phyloP scores from a whole-genome alignment of 2,113 vertebrate genomes.

The Tupaia tana region DNA sequence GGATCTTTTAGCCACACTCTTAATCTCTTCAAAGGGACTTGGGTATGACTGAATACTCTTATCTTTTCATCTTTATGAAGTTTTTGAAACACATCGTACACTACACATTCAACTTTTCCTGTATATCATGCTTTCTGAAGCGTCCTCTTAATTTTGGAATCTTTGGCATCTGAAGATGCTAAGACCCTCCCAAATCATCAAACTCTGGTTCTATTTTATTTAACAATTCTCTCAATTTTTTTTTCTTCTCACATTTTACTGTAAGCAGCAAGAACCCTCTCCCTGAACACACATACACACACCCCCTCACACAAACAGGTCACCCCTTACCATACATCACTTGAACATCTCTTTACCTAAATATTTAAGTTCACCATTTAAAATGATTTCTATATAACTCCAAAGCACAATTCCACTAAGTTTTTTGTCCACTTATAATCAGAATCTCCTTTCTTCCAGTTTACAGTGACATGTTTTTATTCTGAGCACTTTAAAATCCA shows the following conservation, averaged over 20 bases:
- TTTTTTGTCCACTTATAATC: background rate
- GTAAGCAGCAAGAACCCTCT: background rate
- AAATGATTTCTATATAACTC: background rate
- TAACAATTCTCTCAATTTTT: background rate
- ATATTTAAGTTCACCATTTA: background rate
- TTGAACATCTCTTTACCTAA: background rate
- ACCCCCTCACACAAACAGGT: background rate
- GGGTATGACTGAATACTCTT: background rate
- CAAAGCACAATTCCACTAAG: background rate
- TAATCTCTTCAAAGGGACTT: background rate
- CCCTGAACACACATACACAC: no score
- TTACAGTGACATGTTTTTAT: background rate
- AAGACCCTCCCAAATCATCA: background rate
- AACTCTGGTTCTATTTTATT: background rate
- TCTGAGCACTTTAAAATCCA: background rate
- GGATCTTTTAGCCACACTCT: background rate
- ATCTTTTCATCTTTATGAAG: background rate
- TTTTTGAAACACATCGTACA: background rate
- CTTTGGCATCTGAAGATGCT: background rate
- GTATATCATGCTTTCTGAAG: background rate
- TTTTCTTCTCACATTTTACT: background rate
- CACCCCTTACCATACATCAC: background rate
- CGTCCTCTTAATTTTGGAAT: background rate
- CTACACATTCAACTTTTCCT: background rate
- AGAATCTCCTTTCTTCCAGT: background rate